Base-by-base conservation (phyloP, 2,113 vertebrate species). In the Cyprinus carpio region DNA sequence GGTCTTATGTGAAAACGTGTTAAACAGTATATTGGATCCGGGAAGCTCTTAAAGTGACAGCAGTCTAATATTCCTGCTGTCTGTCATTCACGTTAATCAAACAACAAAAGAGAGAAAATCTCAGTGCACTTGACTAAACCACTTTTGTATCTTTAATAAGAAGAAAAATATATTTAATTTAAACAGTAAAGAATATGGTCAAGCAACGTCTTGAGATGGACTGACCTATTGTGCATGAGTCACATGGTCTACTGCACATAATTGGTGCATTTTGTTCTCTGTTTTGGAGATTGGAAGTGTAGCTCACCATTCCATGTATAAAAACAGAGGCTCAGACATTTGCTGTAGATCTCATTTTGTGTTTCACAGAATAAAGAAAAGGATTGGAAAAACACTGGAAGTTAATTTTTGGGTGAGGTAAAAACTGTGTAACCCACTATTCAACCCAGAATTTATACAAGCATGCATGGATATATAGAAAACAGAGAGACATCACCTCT, bases 401-500 rank as follows among this genome's bases (percentile, higher is more conserved):
- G 31, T 37, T 4, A 34, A 69, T 67, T 29, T 18, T 18, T 67
- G 29, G 29, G 2, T 18, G 15, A 67, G 15, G 8, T 34, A 67
- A 69, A 69, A 31, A 56, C 37, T 25, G 23, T 15, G 18, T 7
- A 51, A 81, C 9, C 4, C 9, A 29, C 16, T 18, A 20, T 29
- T 27, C 7, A 46, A 20, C 37, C 4, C 37, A 49, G 43, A 49
- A 51, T 60, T n/a, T 75, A n/a, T 46, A 13, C 4, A 54, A 56
- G 13, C 40, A 74, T 25, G 51, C 37, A 23, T 34, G 71, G 31
- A 25, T 54, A 25, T 29, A 49, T 29, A 51, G 37, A 12, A 46
- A 74, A 46, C 11, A 25, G 5, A 25, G 54, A 34, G 18, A 1
- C 25, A 10, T 85, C 82, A 99, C 98, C 96, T 98, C 97, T 46